A percentile compares a stretch with the other conserved stretches of the same genome.
phyloP scores from a whole-genome alignment of 2,797 vertebrate species.

The Telmatherina bonti region DNA sequence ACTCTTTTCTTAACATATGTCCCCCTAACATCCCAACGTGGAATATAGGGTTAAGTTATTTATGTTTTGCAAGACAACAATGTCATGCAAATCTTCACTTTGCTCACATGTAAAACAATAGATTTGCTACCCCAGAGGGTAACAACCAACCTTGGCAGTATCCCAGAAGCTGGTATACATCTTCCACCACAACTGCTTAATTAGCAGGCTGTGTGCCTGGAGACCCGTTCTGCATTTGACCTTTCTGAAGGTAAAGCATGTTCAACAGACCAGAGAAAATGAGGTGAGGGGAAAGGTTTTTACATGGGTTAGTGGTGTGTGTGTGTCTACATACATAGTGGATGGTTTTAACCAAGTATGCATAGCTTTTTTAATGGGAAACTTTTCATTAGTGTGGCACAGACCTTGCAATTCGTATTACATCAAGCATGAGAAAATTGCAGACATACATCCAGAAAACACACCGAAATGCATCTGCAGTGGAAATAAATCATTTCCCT shows the following conservation, averaged over 20 bases:
- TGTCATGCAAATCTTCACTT: constrained; percentile 64
- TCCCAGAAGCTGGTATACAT: constrained; percentile 67
- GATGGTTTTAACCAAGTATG: constrained; percentile 15
- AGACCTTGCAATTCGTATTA: constrained; percentile 46
- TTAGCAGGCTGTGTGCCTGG: constrained; percentile 74
- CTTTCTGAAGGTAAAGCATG: constrained; percentile 82
- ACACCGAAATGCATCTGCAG: constrained; percentile 27
- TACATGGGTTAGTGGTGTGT: constrained; percentile 18
- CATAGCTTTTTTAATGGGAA: constrained; percentile 52
- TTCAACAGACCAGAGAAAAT: constrained; percentile 75
- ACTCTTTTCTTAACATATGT: background rate
- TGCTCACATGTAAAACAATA: constrained; percentile 69
- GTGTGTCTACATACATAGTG: constrained; percentile 28
- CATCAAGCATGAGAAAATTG: constrained; percentile 51
- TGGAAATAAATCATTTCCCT: constrained; percentile 25
- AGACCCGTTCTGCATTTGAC: constrained; percentile 80
- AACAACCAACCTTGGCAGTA: constrained; percentile 38
- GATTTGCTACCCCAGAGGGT: constrained; percentile 61
- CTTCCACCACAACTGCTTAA: constrained; percentile 72
- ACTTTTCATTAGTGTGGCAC: constrained; percentile 65
- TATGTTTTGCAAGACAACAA: constrained; percentile 51
- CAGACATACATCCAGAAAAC: constrained; percentile 30
- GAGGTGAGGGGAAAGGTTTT: constrained; percentile 65
- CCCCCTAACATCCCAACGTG: background rate
- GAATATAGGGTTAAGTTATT: background rate